Conservation (phyloP, 2,888 invertebrate genomes). For the Flexamia atlantica region DNA sequence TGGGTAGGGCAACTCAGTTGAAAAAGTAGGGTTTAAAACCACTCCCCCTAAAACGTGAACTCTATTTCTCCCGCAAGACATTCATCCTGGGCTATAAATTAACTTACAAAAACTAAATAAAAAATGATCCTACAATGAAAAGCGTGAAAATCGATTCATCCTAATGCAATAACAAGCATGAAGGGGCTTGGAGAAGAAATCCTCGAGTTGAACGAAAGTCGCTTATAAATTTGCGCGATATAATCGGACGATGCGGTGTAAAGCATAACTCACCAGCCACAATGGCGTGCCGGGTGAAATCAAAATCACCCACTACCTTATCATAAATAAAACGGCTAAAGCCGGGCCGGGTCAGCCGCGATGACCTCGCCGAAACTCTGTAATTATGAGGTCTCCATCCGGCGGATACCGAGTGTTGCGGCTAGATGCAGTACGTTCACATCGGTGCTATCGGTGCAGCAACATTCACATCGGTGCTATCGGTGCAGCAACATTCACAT, state of each 20-base stretch:
- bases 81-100: neutral
- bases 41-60: too few relatives aligned
- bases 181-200: constrained; percentile 20
- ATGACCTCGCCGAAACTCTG: neutral
- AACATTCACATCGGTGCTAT: too few relatives aligned
- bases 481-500: too few relatives aligned
- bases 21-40: too few relatives aligned
- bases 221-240: constrained; percentile 33
- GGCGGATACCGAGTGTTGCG: neutral
- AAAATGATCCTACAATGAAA: neutral
- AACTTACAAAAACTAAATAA: constrained; percentile 8
- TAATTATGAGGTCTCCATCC: constrained; percentile 38
- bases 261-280: constrained; percentile 33
- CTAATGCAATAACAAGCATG: constrained; percentile 21
- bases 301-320: constrained; percentile 44
- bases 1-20: too few relatives aligned
- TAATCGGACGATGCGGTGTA: constrained; percentile 9
- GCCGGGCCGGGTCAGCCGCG: neutral
- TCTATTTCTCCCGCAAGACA: too few relatives aligned
- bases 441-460: too few relatives aligned
- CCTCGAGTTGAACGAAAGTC: constrained; percentile 9
- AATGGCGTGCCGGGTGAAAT: constrained; percentile 28
- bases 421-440: too few relatives aligned
- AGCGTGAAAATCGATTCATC: constrained; percentile 15
- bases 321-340: constrained; percentile 33